These are phyloP conservation scores for Gisinianus flammeolus DNA, from an alignment of 2,888 invertebrate genomes.

Conservation along the genomic window DNA sequence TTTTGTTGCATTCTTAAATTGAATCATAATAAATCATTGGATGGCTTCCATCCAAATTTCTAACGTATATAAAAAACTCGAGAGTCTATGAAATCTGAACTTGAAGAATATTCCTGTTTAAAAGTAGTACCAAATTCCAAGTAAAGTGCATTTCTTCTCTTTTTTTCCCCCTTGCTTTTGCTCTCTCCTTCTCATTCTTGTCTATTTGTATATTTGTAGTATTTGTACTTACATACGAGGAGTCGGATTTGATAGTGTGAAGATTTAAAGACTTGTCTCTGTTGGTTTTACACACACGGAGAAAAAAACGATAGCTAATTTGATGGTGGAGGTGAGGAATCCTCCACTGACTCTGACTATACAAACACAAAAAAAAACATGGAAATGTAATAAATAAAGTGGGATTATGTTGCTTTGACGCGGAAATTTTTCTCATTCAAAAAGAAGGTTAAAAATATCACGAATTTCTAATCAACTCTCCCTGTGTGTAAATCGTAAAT, in stretches of 20 bases:
- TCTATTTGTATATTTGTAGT: too few relatives aligned
- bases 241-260: too few relatives aligned
- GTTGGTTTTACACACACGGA: too few relatives aligned
- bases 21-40: too few relatives aligned
- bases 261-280: too few relatives aligned
- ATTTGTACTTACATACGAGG: too few relatives aligned
- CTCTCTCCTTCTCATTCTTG: too few relatives aligned
- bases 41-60: conserved; percentile 4
- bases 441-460: conserved; percentile 39
- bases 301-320: background rate
- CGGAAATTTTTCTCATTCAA: conserved; percentile 24
- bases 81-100: too few relatives aligned
- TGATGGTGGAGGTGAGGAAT: background rate
- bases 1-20: too few relatives aligned
- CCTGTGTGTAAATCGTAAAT: background rate
- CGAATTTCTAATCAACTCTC: conserved; percentile 37
- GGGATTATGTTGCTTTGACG: conserved; percentile 29
- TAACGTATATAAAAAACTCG: background rate
- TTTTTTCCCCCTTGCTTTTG: too few relatives aligned
- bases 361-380: background rate
- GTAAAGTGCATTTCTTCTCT: conserved; percentile 10
- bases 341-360: background rate
- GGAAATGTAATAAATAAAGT: conserved; percentile 34
- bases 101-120: too few relatives aligned
- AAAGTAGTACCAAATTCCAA: background rate